A percentile compares a stretch with the other conserved stretches of the same genome.
These are phyloP conservation scores for Semnopithecus entellus DNA, from an alignment of 2,113 vertebrate genomes.

Conservation along the genomic window DNA sequence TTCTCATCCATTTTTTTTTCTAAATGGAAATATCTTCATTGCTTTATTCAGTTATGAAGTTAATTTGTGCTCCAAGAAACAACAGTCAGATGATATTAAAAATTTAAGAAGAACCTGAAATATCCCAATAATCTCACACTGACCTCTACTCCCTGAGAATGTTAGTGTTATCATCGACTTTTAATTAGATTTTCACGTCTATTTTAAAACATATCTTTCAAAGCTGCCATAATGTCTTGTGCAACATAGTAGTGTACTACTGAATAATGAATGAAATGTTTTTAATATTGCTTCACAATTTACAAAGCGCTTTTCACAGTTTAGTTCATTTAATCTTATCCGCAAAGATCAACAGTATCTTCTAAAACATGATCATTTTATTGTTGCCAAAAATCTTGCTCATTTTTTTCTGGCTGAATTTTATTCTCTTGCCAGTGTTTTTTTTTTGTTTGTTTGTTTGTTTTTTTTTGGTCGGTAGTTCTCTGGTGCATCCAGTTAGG, in stretches of 20 bases:
- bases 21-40: conserved; percentile 45
- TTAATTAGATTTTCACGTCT: not conserved
- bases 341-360: conserved; percentile 3
- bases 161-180: not conserved
- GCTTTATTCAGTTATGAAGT: conserved; percentile 49
- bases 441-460: not conserved
- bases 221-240: conserved; percentile 28
- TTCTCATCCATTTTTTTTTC: conserved; percentile 35
- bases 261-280: conserved; percentile 22
- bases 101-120: conserved; percentile 14
- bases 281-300: conserved; percentile 8
- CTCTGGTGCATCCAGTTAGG: not conserved
- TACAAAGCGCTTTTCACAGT: conserved; percentile 22
- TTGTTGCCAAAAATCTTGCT: conserved; percentile 5
- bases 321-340: conserved; percentile 51
- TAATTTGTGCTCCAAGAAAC: not conserved
- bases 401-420: not conserved
- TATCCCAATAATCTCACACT: not conserved
- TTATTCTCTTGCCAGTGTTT: not conserved
- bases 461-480: not conserved
- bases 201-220: conserved; percentile 4
- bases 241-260: not conserved
- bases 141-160: not conserved
- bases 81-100: not conserved
- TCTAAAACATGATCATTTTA: conserved; percentile 13